Evolutionary conservation across 2,888 invertebrate genomes (phyloP).

Genomic region (Caenorhabditis sulstoni): DNA sequence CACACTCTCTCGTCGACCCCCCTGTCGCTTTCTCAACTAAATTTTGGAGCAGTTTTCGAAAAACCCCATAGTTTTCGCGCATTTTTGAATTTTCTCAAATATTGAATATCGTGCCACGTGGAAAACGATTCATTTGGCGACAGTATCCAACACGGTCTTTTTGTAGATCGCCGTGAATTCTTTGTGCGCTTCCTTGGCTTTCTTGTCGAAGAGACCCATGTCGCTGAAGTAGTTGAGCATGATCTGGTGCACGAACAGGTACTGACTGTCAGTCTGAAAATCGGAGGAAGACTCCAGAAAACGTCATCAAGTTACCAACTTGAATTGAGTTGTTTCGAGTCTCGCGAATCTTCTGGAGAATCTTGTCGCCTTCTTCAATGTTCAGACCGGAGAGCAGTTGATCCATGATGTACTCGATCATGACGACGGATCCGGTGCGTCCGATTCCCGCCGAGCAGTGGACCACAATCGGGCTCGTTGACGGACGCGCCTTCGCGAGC

Average conservation of each 20-base stretch:
- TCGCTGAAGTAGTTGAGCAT: constrained; percentile 54
- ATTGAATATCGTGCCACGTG: too few relatives aligned
- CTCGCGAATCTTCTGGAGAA: constrained; percentile 41
- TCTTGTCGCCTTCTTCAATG: constrained; percentile 29
- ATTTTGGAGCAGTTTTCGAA: too few relatives aligned
- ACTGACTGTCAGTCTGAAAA: constrained; percentile 20
- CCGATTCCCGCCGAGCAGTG: constrained; percentile 4
- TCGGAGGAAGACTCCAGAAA: too few relatives aligned
- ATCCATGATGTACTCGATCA: constrained; percentile 53
- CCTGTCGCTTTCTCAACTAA: too few relatives aligned
- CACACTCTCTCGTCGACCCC: too few relatives aligned
- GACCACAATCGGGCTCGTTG: constrained; percentile 46
- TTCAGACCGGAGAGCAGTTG: constrained; percentile 22
- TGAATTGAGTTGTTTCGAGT: constrained; percentile 27
- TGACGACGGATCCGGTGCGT: constrained; percentile 21
- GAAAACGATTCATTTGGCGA: too few relatives aligned
- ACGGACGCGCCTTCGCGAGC: constrained; percentile 33
- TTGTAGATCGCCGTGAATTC: too few relatives aligned
- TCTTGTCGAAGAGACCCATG: too few relatives aligned
- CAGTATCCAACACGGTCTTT: too few relatives aligned
- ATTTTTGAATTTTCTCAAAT: too few relatives aligned
- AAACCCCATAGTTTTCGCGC: too few relatives aligned
- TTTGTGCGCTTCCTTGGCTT: too few relatives aligned
- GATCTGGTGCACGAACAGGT: constrained; percentile 50
- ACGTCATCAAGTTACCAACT: constrained; percentile 43